phyloP scores from a whole-genome alignment of 2,888 invertebrate species.

The Cantharis lateralis region DNA sequence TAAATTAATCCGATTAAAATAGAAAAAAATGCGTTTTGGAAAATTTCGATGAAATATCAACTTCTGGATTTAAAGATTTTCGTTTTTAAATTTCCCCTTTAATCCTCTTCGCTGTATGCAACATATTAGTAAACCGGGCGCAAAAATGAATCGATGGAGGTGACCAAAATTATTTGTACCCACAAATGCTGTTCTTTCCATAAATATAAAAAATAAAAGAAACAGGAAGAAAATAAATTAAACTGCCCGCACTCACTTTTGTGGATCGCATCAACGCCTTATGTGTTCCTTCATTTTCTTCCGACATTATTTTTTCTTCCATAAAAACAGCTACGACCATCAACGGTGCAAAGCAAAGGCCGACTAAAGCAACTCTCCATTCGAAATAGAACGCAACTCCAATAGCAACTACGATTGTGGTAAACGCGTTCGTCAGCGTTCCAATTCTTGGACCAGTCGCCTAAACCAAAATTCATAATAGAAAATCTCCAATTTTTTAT shows the following conservation, averaged over 20 bases:
- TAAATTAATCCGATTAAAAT: no score
- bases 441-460: constrained; percentile 82
- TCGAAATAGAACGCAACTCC: constrained; percentile 71
- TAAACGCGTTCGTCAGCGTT: constrained; percentile 72
- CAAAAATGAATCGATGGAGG: no score
- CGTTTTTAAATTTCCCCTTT: no score
- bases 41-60: no score
- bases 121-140: no score
- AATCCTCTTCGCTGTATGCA: no score
- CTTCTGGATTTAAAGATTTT: no score
- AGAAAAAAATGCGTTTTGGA: no score
- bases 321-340: constrained; percentile 69
- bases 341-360: constrained; percentile 72
- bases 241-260: constrained; percentile 59
- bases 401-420: constrained; percentile 69
- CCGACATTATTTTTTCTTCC: constrained; percentile 67
- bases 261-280: constrained; percentile 73
- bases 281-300: constrained; percentile 69
- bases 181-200: no score
- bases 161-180: no score
- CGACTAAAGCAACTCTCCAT: constrained; percentile 75
- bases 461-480: constrained; percentile 52
- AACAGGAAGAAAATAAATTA: no score
- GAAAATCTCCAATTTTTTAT: neutral
- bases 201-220: no score